Evolutionary conservation across 2,888 invertebrate genomes (phyloP).

Genomic region (Tiliacea aurago): DNA sequence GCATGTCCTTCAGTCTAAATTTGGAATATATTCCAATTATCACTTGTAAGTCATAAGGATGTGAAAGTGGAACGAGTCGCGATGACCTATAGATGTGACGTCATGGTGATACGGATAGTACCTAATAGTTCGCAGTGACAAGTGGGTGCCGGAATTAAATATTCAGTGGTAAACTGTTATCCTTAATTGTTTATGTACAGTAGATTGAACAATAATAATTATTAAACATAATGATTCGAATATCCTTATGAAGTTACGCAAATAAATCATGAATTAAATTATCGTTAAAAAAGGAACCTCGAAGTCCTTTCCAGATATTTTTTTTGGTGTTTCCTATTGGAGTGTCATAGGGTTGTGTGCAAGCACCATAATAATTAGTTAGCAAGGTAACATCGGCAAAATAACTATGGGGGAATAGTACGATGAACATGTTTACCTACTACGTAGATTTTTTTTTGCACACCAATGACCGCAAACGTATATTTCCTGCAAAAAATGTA

Average conservation of each 20-base stretch:
- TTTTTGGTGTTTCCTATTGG: not conserved
- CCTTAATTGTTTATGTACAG: not conserved
- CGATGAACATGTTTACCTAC: not conserved
- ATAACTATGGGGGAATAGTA: not conserved
- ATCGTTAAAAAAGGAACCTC: too few species aligned
- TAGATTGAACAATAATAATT: not conserved
- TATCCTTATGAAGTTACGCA: not conserved
- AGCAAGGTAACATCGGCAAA: not conserved
- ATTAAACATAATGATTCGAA: not conserved
- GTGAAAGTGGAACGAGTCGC: constrained; percentile 51
- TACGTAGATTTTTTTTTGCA: not conserved
- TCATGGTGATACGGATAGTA: constrained; percentile 27
- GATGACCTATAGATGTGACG: constrained; percentile 51
- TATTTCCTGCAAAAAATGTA: constrained; percentile 4
- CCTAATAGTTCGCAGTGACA: constrained; percentile 8
- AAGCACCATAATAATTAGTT: not conserved
- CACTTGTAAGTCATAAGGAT: constrained; percentile 42
- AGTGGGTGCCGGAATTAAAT: constrained; percentile 13
- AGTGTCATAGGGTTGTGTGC: not conserved
- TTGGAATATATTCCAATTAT: constrained; percentile 40
- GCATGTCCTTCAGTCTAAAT: constrained; percentile 32
- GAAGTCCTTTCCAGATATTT: not conserved
- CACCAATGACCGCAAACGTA: constrained; percentile 3
- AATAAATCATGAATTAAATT: not conserved
- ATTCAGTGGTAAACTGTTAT: not conserved